phyloP scores from a whole-genome alignment of 2,888 invertebrate genomes.

The Eupelmus urozonus region DNA sequence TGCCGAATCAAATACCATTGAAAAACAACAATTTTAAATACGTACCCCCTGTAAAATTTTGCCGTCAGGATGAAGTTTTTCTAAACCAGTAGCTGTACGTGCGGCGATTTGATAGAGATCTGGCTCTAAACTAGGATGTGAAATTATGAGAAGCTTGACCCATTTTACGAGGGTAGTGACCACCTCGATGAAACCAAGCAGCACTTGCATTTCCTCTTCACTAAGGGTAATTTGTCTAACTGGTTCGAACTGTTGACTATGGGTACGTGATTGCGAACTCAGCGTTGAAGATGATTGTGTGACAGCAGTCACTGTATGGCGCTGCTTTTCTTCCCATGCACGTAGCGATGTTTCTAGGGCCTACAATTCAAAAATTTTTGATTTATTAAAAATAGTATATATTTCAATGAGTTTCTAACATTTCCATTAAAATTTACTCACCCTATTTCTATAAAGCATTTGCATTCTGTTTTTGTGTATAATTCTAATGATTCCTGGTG shows the following conservation, averaged over 20 bases:
- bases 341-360: conserved; percentile 93
- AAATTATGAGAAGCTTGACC: conserved; percentile 84
- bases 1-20: no score
- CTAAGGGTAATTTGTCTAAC: conserved; percentile 79
- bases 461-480: conserved; percentile 98
- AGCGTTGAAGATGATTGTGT: conserved; percentile 69
- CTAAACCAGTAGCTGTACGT: conserved; percentile 84
- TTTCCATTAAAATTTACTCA: conserved; percentile 74
- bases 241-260: conserved; percentile 75
- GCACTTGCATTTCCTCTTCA: conserved; percentile 84
- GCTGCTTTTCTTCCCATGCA: conserved; percentile 91
- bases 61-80: conserved; percentile 89
- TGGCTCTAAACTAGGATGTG: conserved; percentile 84
- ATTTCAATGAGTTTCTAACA: no score
- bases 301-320: conserved; percentile 77
- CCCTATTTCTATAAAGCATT: conserved; percentile 94
- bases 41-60: conserved; percentile 86
- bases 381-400: no score
- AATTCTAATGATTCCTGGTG: conserved; percentile 96
- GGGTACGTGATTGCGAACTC: conserved; percentile 65
- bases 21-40: conserved; percentile 55
- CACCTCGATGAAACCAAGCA: conserved; percentile 90
- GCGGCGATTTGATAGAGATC: conserved; percentile 87
- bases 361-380: conserved; percentile 72
- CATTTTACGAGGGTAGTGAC: conserved; percentile 92